These are phyloP conservation scores for Neopelma chrysocephalum DNA, from an alignment of 2,797 vertebrate species.

Conservation along the genomic window DNA sequence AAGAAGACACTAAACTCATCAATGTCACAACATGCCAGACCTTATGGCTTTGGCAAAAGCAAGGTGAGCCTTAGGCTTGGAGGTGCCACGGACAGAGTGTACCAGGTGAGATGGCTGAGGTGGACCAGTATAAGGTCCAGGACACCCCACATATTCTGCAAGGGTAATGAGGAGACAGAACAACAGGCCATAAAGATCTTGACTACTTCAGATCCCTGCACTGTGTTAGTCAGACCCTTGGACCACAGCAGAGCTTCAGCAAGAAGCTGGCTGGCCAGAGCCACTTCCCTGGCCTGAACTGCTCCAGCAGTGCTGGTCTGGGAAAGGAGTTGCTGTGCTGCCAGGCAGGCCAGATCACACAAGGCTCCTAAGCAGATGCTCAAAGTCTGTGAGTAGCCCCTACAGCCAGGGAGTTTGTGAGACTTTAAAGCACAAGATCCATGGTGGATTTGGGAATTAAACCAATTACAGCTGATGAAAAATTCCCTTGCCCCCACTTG, in stretches of 20 bases:
- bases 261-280: neutral
- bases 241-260: neutral
- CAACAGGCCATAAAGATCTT: neutral
- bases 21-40: rapidly evolving
- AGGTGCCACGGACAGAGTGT: neutral
- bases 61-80: neutral
- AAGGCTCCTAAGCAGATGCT: neutral
- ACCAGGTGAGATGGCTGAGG: neutral
- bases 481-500: neutral
- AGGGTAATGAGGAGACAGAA: neutral
- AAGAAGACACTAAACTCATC: neutral
- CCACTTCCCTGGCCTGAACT: neutral
- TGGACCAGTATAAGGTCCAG: neutral
- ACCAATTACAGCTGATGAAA: neutral
- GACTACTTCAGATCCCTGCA: neutral
- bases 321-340: neutral
- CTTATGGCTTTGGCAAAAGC: neutral
- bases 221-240: neutral
- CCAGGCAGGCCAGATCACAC: neutral
- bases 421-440: neutral
- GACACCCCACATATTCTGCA: neutral
- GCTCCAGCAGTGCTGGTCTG: rapidly evolving
- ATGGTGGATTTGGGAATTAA: neutral
- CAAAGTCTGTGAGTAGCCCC: neutral
- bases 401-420: neutral